Evolutionary conservation across 2,113 vertebrate genomes (phyloP), one percentile per base, ranked within the genome.

Genomic region (Sialia sialis): DNA sequence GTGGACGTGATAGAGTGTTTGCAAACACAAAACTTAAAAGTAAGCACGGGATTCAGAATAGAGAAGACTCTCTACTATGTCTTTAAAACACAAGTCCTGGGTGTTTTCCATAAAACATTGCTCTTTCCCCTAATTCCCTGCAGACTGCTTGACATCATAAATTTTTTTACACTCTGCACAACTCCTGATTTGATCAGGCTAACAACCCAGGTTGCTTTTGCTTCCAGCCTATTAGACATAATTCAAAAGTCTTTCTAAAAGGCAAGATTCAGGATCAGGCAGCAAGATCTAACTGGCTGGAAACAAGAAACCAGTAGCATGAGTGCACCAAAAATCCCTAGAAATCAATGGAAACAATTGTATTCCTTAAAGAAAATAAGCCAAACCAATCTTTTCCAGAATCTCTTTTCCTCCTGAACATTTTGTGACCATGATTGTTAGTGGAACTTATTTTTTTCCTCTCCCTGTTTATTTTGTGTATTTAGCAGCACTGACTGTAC

Each of bases 401-500:
- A 78, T 94, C 94, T 94, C 84, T 75, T 95, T 96, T 97, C 95
- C 93, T 95, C 74, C 66, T 94, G 89, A 92, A 96, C 95, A 94
- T 94, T 92, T 91, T 92, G 91, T 96, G 84, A 94, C 69, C 0
- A 0, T 11, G 66, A 68, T 94, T 92, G 89, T 95, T 96, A 58
- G 22, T 93, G 77, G 49, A 76, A 62, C 76, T 49, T 84, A 16
- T 69, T 80, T 88, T 88, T 74, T 60, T n/a, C 32, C 49, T 59
- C 84, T 64, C 77, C 16, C 12, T 87, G 90, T 93, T 94, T 94
- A 87, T 86, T 94, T 82, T 92, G 74, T 87, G 62, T 68, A 38
- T 84, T 91, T 91, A 84, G 73, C 74, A 62, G 93, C 49, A 49
- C 74, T 44, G 67, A 82, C 66, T 2, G 15, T 89, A 87, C 91